Base-by-base conservation (phyloP, 1,140 invertebrate species). In the Coptotermes formosanus region DNA sequence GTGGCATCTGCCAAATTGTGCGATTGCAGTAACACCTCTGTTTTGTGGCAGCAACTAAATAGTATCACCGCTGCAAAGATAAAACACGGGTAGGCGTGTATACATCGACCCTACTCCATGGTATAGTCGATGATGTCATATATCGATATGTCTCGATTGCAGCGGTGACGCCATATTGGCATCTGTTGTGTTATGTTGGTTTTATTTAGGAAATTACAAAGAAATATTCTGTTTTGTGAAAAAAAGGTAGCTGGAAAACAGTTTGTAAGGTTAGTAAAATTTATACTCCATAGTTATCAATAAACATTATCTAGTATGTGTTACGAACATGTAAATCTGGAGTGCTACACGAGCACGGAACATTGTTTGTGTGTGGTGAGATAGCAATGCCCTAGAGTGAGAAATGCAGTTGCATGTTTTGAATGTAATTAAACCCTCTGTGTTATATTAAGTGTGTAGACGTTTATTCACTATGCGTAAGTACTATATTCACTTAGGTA, bases 91-190 rank as follows among this genome's bases (percentile, higher is more conserved):
- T 38, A 38, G 38, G 38, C 2, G 38, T 38, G 2, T 38, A 38
- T 2, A 2, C 38, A 38, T 38, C 38, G 4, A 4, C 45, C 14
- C 0, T 48, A 9, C 9, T 48, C 45, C 11, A 16, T 12, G 45
- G 52, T 55, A 55, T 21, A 55, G 12, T 12, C 7, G 52, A 19
- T 55, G 12, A 2, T 21, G 52, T 55, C 52, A 7, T 75, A 23
- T 59, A 75, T 75, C 64, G 64, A 75, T 75, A 75, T 75, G 64
- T n/a, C n/a, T 75, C n/a, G 64, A 75, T 75, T 75, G n/a, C 8
- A 75, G 64, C 64, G 19, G 30, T n/a, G 64, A 75, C 64, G 64
- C 64, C 64, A 75, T 75, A 75, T 75, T 75, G 64, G 64, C 64
- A 30, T 75, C n/a, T n/a, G 48, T 4, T 55, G 52, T 16, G 14